phyloP scores from a whole-genome alignment of 2,797 vertebrate species.

The Peromyscus nudipes region DNA sequence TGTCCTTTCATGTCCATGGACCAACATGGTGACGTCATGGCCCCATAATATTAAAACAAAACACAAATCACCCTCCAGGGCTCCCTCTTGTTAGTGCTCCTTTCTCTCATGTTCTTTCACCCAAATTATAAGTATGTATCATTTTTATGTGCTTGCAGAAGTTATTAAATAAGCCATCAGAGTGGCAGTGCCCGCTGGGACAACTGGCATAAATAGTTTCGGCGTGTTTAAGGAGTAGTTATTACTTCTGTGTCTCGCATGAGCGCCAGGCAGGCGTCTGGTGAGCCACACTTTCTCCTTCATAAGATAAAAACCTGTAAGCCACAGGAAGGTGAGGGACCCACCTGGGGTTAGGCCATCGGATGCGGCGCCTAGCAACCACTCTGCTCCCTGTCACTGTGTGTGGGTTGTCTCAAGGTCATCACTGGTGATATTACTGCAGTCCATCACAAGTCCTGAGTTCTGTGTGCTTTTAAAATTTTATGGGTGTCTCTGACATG shows the following conservation, averaged over 20 bases:
- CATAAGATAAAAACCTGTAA: neutral
- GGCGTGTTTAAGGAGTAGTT: neutral
- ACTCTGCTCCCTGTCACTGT: neutral
- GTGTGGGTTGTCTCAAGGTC: neutral
- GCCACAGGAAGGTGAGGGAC: neutral
- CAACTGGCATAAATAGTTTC: neutral
- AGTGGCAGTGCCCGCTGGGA: neutral
- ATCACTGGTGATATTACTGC: neutral
- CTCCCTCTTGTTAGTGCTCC: accelerated
- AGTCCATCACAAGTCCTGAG: neutral
- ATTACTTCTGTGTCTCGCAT: neutral
- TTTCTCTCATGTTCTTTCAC: neutral
- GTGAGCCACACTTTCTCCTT: too few relatives aligned
- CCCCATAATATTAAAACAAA: neutral
- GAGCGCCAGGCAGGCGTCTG: neutral
- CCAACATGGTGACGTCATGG: neutral
- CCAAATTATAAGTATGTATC: constrained; percentile 9
- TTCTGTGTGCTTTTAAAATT: neutral
- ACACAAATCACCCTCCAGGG: neutral
- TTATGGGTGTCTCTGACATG: neutral
- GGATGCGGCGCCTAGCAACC: neutral
- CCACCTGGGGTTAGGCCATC: neutral
- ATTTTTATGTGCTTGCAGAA: neutral
- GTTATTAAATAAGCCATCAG: neutral
- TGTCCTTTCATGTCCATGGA: neutral